A percentile compares a stretch with the other conserved stretches of the same genome.
phyloP scores from a whole-genome alignment of 2,797 vertebrate species.

The Sardinella longiceps region DNA sequence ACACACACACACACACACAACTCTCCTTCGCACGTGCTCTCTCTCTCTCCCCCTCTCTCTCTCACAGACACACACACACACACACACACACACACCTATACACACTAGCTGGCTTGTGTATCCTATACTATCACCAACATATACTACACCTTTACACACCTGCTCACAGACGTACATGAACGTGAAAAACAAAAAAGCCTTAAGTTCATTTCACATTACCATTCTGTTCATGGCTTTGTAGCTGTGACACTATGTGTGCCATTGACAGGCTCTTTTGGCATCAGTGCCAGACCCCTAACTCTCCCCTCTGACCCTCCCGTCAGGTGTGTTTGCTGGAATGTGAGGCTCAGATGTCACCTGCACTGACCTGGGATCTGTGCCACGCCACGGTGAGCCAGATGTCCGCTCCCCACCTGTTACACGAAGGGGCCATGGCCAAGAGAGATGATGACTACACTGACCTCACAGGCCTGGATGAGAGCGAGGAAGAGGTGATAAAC shows the following conservation, averaged over 20 bases:
- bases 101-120: background rate
- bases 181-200: background rate
- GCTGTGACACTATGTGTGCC: background rate
- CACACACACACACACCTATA: background rate
- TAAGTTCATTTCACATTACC: background rate
- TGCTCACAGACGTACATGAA: background rate
- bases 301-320: constrained; percentile 36
- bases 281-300: background rate
- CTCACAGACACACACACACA: background rate
- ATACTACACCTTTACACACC: background rate
- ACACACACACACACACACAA: background rate
- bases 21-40: too few relatives aligned
- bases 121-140: background rate
- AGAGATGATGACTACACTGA: constrained; percentile 64
- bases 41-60: background rate
- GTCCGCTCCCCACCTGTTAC: constrained; percentile 52
- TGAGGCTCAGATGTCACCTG: constrained; percentile 78
- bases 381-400: constrained; percentile 62
- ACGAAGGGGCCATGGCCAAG: constrained; percentile 67
- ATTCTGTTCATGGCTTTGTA: background rate
- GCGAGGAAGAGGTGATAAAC: constrained; percentile 57
- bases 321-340: constrained; percentile 91
- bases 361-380: constrained; percentile 85
- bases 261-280: background rate
- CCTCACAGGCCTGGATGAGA: constrained; percentile 65